These are phyloP conservation scores for Orius insidiosus DNA, from an alignment of 1,140 invertebrate species.

Conservation along the genomic window DNA sequence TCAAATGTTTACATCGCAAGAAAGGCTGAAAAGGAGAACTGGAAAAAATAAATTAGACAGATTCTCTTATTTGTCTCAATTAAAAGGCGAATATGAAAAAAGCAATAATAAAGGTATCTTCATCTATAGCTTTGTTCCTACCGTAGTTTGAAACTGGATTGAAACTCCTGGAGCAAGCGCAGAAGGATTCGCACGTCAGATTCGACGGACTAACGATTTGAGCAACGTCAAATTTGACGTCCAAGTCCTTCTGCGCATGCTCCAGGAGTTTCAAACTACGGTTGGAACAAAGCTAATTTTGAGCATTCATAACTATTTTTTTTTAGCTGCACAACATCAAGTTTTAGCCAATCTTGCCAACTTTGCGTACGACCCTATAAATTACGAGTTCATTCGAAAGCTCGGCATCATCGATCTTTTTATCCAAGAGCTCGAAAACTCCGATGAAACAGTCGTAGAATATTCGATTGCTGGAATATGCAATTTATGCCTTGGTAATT, in stretches of 20 bases:
- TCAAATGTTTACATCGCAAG: slow-evolving; percentile 12
- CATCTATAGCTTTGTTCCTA: too few relatives aligned
- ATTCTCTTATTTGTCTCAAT: slow-evolving; percentile 56
- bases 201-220: too few relatives aligned
- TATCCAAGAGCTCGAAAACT: slow-evolving; percentile 44
- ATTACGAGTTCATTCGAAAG: slow-evolving; percentile 60
- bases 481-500: slow-evolving; percentile 61
- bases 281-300: too few relatives aligned
- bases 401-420: slow-evolving; percentile 66
- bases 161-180: too few relatives aligned
- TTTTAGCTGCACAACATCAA: slow-evolving; percentile 67
- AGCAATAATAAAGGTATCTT: slow-evolving; percentile 32
- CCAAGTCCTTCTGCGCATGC: too few relatives aligned
- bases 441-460: slow-evolving; percentile 38
- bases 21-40: slow-evolving; percentile 12
- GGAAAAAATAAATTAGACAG: slow-evolving; percentile 54
- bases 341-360: slow-evolving; percentile 83
- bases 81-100: slow-evolving; percentile 66
- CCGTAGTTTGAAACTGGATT: too few relatives aligned
- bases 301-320: slow-evolving; percentile 12
- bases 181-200: too few relatives aligned
- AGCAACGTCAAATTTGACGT: too few relatives aligned
- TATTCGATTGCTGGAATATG: slow-evolving; percentile 65
- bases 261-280: too few relatives aligned
- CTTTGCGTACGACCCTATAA: slow-evolving; percentile 91